Evolutionary conservation across 2,888 invertebrate genomes (phyloP).

Genomic region (Drosophila greeni): DNA sequence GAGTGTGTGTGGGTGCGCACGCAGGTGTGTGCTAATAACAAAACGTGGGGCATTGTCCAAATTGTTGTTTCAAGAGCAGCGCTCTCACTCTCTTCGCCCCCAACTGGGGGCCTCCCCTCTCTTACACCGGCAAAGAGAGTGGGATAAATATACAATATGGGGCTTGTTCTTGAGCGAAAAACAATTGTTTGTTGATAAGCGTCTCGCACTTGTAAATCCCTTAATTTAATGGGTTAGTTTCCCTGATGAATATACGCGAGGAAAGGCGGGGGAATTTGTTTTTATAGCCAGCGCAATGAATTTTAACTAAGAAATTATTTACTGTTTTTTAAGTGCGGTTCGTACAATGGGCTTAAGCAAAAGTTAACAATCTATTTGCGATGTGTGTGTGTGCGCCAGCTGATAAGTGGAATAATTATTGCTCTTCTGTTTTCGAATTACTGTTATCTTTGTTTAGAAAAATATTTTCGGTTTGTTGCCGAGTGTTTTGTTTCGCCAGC

Average conservation of each 20-base stretch:
- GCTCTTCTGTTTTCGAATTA: conserved; percentile 21
- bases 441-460: conserved; percentile 26
- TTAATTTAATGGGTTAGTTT: conserved; percentile 13
- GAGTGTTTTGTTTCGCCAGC: conserved; percentile 10
- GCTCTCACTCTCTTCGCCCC: neutral
- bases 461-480: conserved; percentile 24
- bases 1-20: conserved; percentile 41
- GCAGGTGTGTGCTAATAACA: conserved; percentile 55
- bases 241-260: neutral
- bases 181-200: conserved; percentile 19
- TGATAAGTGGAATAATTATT: conserved; percentile 30
- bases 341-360: neutral
- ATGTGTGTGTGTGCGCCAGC: neutral
- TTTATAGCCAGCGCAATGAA: conserved; percentile 8
- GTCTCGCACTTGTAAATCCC: conserved; percentile 20
- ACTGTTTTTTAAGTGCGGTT: conserved; percentile 10
- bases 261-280: neutral
- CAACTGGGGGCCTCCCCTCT: neutral
- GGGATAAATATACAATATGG: conserved; percentile 5
- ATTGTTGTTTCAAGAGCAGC: conserved; percentile 3
- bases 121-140: conserved; percentile 12
- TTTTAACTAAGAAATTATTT: conserved; percentile 12
- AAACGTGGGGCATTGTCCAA: conserved; percentile 29
- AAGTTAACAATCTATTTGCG: conserved; percentile 11
- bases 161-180: conserved; percentile 15